phyloP scores from a whole-genome alignment of 2,797 vertebrate genomes.

The Botia kubotai region DNA sequence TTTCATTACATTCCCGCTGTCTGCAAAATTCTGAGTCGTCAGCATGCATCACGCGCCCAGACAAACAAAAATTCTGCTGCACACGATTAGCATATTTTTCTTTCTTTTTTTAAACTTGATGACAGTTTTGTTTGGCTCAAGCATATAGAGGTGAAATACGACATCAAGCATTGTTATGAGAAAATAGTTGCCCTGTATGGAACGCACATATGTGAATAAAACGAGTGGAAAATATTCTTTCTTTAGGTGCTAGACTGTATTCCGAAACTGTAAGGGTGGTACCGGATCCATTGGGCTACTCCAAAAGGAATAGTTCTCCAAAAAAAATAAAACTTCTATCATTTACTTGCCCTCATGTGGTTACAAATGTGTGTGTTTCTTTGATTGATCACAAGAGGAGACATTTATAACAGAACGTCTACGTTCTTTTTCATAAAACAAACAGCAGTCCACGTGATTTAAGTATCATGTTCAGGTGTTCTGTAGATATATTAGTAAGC shows the following conservation, averaged over 20 bases:
- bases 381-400: too few relatives aligned
- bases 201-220: constrained; percentile 61
- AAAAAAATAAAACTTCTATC: neutral
- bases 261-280: neutral
- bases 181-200: constrained; percentile 60
- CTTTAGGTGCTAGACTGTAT: constrained; percentile 50
- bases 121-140: constrained; percentile 55
- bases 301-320: neutral
- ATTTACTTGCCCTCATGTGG: neutral
- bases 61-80: constrained; percentile 48
- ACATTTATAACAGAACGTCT: neutral
- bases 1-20: constrained; percentile 67
- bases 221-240: constrained; percentile 56
- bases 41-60: constrained; percentile 73
- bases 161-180: constrained; percentile 50
- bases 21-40: constrained; percentile 65
- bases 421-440: neutral
- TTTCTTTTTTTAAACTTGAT: constrained; percentile 43
- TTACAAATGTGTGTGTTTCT: too few relatives aligned
- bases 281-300: neutral
- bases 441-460: too few relatives aligned
- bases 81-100: constrained; percentile 47
- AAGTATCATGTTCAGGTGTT: too few relatives aligned
- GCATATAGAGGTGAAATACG: constrained; percentile 52
- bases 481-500: too few relatives aligned